Evolutionary conservation across 1,140 invertebrate genomes (phyloP), one percentile per base, ranked within the genome.

Genomic region (Drosophila bocki): DNA sequence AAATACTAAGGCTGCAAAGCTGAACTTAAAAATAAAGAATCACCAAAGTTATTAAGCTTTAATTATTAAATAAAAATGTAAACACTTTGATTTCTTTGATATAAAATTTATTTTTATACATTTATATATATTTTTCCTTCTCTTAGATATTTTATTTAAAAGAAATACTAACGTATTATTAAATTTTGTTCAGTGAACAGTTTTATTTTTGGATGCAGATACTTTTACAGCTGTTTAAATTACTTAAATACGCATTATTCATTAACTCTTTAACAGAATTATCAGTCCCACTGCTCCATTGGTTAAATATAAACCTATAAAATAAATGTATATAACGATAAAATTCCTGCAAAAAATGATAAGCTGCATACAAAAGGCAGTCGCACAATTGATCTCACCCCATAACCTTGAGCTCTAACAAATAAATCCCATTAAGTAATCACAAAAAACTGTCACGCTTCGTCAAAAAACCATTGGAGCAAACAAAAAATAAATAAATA

Each of bases 341-440:
- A 29, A 53, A 53, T 17, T 12, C 7, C 33, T 63, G 15, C 13
- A 35, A 39, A 26, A 26, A 59, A 32, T 26, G 32, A 58, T 3
- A 8, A 15, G 11, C 37, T 6, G 2, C 29, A 8, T 11, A 59
- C 12, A 39, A 32, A 26, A 41, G 12, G 33, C 33, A 17, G 22
- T 2, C 12, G 22, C 19, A 32, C 48, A 63, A 29, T 39, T 19
- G n/a, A 63, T 35, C 13, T 39, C 22, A 17, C 17, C 7, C 19
- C 32, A 42, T 60, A 78, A 82, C 80, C 80, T 82, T 82, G 68
- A 60, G 69, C 58, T 57, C 17, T 4, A 47, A 59, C 13, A 58
- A 57, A 26, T 45, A n/a, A 53, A 72, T 50, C 29, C 53, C 26
- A 42, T 63, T 75, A 64, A 42, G 32, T 62, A 48, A 54, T 81